A percentile compares a stretch with the other conserved stretches of the same genome.
Evolutionary conservation across 2,888 invertebrate genomes (phyloP).

Genomic region (Harpalus rufipes): DNA sequence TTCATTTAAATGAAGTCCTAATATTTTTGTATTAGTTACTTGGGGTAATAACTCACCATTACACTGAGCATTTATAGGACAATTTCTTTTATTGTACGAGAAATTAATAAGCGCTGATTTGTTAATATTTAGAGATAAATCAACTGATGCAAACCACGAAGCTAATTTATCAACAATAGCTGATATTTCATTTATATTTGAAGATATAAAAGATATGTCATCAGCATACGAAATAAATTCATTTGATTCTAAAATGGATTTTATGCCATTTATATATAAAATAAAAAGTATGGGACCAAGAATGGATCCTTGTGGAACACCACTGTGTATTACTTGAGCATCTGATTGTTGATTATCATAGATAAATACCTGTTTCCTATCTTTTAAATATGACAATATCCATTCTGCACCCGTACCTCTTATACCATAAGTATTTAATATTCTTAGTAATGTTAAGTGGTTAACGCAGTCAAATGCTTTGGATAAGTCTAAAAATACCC

Average conservation of each 20-base stretch:
- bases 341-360: conserved; percentile 17
- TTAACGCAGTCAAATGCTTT: conserved; percentile 35
- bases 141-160: background rate
- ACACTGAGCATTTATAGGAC: no score
- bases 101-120: conserved; percentile 10
- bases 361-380: conserved; percentile 23
- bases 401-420: background rate
- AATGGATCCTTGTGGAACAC: background rate
- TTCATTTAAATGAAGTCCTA: no score
- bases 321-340: background rate
- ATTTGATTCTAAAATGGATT: background rate
- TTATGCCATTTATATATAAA: conserved; percentile 10
- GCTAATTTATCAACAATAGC: background rate
- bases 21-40: no score
- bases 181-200: conserved; percentile 20
- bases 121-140: conserved; percentile 19
- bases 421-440: conserved; percentile 9
- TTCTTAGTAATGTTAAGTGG: background rate
- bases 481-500: conserved; percentile 28
- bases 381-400: conserved; percentile 11
- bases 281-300: conserved; percentile 9
- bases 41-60: no score
- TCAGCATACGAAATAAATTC: conserved; percentile 13
- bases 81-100: background rate
- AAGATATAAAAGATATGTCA: conserved; percentile 1